These are phyloP conservation scores for Periophthalmus modestus DNA, from an alignment of 2,113 vertebrate genomes.

Conservation along the genomic window DNA sequence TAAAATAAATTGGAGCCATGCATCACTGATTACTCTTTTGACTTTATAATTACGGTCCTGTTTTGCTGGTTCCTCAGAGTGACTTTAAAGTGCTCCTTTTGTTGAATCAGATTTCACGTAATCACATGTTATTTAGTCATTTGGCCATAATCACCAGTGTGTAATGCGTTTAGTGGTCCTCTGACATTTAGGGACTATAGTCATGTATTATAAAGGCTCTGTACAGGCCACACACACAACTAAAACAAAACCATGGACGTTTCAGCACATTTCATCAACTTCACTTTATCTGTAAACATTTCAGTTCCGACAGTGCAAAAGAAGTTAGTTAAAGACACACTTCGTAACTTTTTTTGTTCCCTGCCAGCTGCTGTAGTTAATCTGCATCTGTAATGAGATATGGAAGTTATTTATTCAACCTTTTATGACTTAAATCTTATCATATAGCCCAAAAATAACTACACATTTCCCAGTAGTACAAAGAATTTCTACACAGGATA, in stretches of 20 bases:
- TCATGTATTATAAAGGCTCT: slow-evolving; percentile 6
- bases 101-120: slow-evolving; percentile 10
- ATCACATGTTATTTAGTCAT: slow-evolving; percentile 25
- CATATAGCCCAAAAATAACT: no score
- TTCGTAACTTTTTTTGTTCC: no score
- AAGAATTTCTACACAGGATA: no score
- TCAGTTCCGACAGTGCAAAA: background rate
- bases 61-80: background rate
- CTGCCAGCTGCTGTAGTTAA: no score
- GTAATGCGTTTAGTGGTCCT: background rate
- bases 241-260: background rate
- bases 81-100: background rate
- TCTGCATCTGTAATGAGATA: no score
- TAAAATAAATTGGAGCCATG: no score
- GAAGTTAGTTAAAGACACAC: no score
- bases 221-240: background rate
- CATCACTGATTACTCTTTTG: background rate
- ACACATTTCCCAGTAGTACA: no score
- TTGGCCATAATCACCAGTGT: background rate
- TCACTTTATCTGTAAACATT: background rate
- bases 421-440: no score
- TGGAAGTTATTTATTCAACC: no score
- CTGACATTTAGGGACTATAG: slow-evolving; percentile 10
- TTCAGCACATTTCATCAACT: background rate
- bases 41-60: background rate